Conservation (phyloP, 2,113 vertebrate species). For the Atlantisia rogersi region DNA sequence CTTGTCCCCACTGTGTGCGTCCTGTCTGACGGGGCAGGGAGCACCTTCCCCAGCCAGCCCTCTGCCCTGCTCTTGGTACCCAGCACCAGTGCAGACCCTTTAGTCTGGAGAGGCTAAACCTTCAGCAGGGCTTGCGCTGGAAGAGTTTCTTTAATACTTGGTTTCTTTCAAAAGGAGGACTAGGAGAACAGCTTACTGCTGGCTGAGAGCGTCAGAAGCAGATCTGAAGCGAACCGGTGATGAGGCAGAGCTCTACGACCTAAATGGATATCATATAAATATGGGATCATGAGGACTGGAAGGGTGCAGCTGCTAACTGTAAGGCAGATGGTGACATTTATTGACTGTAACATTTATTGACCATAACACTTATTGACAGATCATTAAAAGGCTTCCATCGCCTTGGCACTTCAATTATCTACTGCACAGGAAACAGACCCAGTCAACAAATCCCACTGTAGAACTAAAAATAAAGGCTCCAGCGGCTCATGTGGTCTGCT, state of each 20-base stretch:
- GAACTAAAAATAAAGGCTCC: constrained; percentile 56
- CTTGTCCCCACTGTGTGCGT: background rate
- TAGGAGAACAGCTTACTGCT: background rate
- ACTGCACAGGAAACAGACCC: background rate
- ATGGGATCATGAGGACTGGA: background rate
- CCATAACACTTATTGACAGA: background rate
- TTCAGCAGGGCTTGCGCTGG: background rate
- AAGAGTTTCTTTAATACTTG: background rate
- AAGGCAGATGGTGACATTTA: constrained; percentile 4
- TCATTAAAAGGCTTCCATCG: background rate
- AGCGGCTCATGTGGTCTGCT: background rate
- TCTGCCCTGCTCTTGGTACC: background rate
- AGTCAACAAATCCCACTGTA: background rate
- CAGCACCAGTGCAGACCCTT: background rate
- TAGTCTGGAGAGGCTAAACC: background rate
- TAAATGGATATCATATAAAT: background rate
- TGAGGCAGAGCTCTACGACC: background rate
- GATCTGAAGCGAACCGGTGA: background rate
- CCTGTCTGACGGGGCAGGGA: background rate
- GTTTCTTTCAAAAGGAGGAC: background rate
- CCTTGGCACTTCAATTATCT: background rate
- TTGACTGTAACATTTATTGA: constrained; percentile 4
- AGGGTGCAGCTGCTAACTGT: background rate
- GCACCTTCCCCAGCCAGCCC: background rate
- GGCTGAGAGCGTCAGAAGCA: background rate